Evolutionary conservation across 1,140 invertebrate genomes (phyloP).

Genomic region (Leptinotarsa undecemlineata): DNA sequence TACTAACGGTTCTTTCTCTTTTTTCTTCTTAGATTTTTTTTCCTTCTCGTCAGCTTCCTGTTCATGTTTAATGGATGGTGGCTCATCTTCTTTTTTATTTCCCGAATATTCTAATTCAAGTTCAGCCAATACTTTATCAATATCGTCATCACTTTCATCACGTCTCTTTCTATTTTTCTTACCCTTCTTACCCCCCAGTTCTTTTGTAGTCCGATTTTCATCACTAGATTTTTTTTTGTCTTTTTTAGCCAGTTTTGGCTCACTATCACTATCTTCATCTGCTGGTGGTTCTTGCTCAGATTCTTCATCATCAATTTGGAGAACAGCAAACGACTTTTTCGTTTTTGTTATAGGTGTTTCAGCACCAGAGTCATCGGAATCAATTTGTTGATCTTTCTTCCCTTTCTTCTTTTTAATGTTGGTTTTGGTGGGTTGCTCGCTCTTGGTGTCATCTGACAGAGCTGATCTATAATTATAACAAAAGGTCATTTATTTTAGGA

Average conservation of each 20-base stretch:
- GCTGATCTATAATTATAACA: constrained; percentile 45
- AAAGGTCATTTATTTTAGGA: background rate
- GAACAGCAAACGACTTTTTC: constrained; percentile 51
- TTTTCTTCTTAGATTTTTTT: constrained; percentile 34
- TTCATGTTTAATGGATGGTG: constrained; percentile 30
- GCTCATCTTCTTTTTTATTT: constrained; percentile 34
- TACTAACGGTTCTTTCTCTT: constrained; percentile 33
- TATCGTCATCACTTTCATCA: constrained; percentile 81
- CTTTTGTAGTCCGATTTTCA: constrained; percentile 60
- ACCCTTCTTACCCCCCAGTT: constrained; percentile 64
- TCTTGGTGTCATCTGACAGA: constrained; percentile 46
- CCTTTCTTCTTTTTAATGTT: constrained; percentile 51
- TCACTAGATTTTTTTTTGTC: constrained; percentile 61
- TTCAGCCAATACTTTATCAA: constrained; percentile 83
- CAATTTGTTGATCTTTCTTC: constrained; percentile 53
- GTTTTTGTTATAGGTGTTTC: constrained; percentile 46
- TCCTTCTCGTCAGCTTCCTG: constrained; percentile 29
- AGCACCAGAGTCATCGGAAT: constrained; percentile 55
- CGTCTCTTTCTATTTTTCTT: constrained; percentile 75
- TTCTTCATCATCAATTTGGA: constrained; percentile 56
- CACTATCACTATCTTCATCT: constrained; percentile 55
- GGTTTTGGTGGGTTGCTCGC: constrained; percentile 35
- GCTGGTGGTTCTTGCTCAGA: constrained; percentile 53
- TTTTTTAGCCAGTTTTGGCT: constrained; percentile 59
- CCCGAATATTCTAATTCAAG: constrained; percentile 74